Evolutionary conservation across 2,888 invertebrate genomes (phyloP).

Genomic region (Exephanes ischioxanthus): DNA sequence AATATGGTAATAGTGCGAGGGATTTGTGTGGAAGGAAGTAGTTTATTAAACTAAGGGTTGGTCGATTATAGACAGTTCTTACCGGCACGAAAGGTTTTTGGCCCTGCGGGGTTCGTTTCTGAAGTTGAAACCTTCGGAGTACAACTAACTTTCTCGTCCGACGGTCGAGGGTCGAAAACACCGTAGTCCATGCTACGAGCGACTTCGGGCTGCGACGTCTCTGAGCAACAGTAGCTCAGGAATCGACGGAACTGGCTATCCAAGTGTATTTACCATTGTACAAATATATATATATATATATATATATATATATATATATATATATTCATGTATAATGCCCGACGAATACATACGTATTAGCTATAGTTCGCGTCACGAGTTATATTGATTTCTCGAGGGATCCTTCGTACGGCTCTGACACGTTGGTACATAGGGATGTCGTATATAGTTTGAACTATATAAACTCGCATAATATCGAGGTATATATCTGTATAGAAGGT

Average conservation of each 20-base stretch:
- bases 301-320: not conserved
- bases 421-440: slow-evolving; percentile 4
- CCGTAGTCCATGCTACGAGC: not conserved
- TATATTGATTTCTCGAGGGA: slow-evolving; percentile 62
- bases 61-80: no score
- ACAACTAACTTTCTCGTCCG: not conserved
- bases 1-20: no score
- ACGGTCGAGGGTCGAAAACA: slow-evolving; percentile 7
- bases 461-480: not conserved
- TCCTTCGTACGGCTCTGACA: slow-evolving; percentile 38
- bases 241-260: slow-evolving; percentile 1
- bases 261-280: not conserved
- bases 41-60: no score
- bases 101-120: not conserved
- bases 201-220: not conserved
- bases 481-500: slow-evolving; percentile 34
- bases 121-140: not conserved
- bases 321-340: not conserved
- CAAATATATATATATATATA: not conserved
- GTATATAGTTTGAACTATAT: slow-evolving; percentile 12
- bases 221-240: not conserved
- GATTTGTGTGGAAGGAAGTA: no score
- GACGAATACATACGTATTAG: not conserved
- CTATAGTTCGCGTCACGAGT: slow-evolving; percentile 34
- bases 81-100: not conserved